These are phyloP conservation scores for Corydoras maculifer DNA, from an alignment of 2,113 vertebrate genomes.

Conservation along the genomic window DNA sequence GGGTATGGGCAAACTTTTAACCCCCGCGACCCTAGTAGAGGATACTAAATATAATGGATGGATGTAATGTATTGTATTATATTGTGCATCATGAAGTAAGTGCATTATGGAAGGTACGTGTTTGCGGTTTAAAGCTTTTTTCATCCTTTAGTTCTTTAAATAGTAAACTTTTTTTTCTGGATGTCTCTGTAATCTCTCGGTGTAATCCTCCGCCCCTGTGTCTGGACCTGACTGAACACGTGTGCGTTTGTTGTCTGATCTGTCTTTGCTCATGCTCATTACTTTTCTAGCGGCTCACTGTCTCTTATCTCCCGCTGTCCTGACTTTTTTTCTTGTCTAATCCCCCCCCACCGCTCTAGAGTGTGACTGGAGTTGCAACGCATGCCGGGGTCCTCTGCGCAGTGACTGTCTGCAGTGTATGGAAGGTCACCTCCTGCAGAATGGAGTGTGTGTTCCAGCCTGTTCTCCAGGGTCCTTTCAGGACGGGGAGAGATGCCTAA, in stretches of 20 bases:
- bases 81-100: too few relatives aligned
- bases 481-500: conserved; percentile 71
- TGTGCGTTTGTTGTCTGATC: neutral
- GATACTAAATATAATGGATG: too few relatives aligned
- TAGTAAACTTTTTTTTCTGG: too few relatives aligned
- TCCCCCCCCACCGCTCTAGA: conserved; percentile 59
- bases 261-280: neutral
- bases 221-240: neutral
- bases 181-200: too few relatives aligned
- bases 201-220: neutral
- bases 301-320: conserved; percentile 17
- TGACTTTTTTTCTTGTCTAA: neutral
- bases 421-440: conserved; percentile 78
- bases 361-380: conserved; percentile 91
- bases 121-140: too few relatives aligned
- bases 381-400: conserved; percentile 74
- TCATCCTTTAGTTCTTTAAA: too few relatives aligned
- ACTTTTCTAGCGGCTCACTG: neutral
- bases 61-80: too few relatives aligned
- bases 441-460: conserved; percentile 71
- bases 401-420: conserved; percentile 91
- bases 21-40: too few relatives aligned
- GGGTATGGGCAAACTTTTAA: too few relatives aligned
- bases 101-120: too few relatives aligned
- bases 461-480: conserved; percentile 71